A percentile compares a stretch with the other conserved stretches of the same genome.
phyloP scores from a whole-genome alignment of 2,888 invertebrate genomes.

The Cinara cedri region DNA sequence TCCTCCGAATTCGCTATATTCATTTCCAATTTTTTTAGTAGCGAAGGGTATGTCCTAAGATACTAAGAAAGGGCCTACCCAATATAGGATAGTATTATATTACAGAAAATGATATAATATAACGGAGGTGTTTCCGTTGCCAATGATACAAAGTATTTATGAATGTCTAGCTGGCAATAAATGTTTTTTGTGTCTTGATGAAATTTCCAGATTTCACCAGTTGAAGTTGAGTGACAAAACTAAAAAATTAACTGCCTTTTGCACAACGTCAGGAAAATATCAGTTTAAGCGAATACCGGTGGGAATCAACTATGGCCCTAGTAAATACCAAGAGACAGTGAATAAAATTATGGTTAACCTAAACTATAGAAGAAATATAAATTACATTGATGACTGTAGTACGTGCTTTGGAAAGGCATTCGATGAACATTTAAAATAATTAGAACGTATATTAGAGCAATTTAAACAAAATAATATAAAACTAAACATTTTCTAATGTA shows the following conservation, averaged over 20 bases:
- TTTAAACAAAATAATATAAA: conserved; percentile 10
- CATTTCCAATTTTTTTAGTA: background rate
- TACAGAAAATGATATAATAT: background rate
- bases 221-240: background rate
- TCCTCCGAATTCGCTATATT: background rate
- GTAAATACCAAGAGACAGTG: background rate
- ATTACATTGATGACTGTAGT: no score
- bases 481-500: background rate
- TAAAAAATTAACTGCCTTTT: background rate
- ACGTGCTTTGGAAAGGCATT: no score
- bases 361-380: no score
- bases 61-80: background rate
- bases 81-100: background rate
- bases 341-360: background rate
- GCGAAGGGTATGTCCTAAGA: background rate
- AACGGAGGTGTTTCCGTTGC: background rate
- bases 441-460: no score
- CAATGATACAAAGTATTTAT: background rate
- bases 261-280: no score
- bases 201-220: background rate
- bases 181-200: background rate
- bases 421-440: no score
- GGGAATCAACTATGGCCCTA: no score
- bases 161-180: background rate
- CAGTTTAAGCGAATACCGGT: no score